Base-by-base conservation (phyloP, 2,113 vertebrate genomes). In the Protobothrops mucrosquamatus region DNA sequence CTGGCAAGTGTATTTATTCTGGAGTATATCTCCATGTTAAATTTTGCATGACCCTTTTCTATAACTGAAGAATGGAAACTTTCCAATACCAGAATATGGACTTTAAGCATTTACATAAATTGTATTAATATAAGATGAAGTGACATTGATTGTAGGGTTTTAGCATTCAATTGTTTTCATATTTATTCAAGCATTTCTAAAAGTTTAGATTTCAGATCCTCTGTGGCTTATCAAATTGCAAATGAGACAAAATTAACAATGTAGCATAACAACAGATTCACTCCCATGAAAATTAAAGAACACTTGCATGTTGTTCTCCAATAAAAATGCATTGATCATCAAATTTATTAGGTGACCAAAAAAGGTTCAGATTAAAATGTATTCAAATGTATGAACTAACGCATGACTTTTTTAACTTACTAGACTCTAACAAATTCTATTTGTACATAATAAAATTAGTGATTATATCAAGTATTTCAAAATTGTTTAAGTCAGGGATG, bases 1-100 rank as follows among this genome's bases (percentile, higher is more conserved):
- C 29, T 92, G 34, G 81, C 23, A 94, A 94, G 90, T n/a, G 54
- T 56, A 20, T 64, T 92, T 94, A 92, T 93, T 89, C 85, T 61
- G 2, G 24, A 0, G 2, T 89, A 89, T 95, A 92, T 0, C 0
- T 0, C 3, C 46, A 54, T 74, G 6, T 92, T 94, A 85, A 24
- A 91, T 94, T 93, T 91, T 89, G 56, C 1, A 5, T 1, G 43
- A 15, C 59, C 85, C 93, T 94, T 95, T 23, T 89, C 34, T 91
- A 55, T 89, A 48, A 2, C 9, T 94, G 39, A 69, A 61, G 39
- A 56, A 89, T 81, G 74, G 24, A 81, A 46, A 92, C 6, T 91
- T 93, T 93, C 93, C 46, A 90, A 81, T 20, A 34, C 0, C 89
- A 43, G 1, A 1, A 12, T 8, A 5, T n/a, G 29, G 92, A 94